Evolutionary conservation across 2,888 invertebrate species (phyloP).

Genomic region (Polydrusus tereticollis): DNA sequence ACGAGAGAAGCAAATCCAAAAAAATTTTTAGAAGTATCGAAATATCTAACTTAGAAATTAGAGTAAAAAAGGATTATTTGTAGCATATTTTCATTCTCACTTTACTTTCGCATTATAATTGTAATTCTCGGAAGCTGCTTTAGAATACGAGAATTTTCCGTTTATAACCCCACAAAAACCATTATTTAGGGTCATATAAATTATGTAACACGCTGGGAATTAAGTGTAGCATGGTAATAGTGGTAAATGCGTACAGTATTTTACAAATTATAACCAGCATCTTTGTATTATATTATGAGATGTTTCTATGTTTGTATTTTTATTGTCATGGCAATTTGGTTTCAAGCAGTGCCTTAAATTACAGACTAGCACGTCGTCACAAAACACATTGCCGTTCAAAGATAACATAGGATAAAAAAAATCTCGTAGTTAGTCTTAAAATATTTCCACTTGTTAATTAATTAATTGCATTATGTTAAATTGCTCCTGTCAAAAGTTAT

Average conservation of each 20-base stretch:
- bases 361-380: no score
- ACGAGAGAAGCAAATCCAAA: no score
- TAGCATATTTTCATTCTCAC: not conserved
- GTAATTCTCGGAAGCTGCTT: not conserved
- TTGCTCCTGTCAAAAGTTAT: no score
- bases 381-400: no score
- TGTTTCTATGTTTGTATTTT: not conserved
- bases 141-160: not conserved
- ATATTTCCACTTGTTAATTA: no score
- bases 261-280: not conserved
- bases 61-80: not conserved
- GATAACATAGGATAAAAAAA: no score
- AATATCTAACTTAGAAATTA: no score
- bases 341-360: no score
- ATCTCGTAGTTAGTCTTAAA: no score
- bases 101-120: not conserved
- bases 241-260: not conserved
- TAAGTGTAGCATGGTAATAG: conserved; percentile 18
- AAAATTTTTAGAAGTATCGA: no score
- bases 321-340: not conserved
- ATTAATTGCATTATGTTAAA: no score
- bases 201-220: conserved; percentile 12
- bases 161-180: conserved; percentile 7
- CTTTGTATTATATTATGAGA: not conserved
- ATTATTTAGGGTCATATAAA: conserved; percentile 14